Conservation (phyloP, 2,888 invertebrate species). For the Scaptomyza tumidula region DNA sequence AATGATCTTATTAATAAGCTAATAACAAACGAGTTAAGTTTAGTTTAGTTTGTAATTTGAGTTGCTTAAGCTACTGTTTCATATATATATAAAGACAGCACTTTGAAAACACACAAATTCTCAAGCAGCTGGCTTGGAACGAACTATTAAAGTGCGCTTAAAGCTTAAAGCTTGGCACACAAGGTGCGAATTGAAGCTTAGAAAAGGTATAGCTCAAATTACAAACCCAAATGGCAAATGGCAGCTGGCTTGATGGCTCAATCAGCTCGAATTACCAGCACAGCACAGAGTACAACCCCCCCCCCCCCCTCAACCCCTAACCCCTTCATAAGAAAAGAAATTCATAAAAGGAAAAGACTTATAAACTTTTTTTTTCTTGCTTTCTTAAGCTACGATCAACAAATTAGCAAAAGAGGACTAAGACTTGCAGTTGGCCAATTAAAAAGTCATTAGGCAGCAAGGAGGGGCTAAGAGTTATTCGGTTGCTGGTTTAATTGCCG, state of each 20-base stretch:
- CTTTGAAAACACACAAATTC: background rate
- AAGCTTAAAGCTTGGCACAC: conserved; percentile 6
- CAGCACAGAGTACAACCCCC: background rate
- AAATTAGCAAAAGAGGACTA: conserved; percentile 52
- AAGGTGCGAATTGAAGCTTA: conserved; percentile 69
- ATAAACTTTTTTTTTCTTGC: no score
- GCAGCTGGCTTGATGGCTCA: conserved; percentile 63
- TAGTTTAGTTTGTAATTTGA: conserved; percentile 39
- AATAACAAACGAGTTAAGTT: background rate
- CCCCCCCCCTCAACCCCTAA: background rate
- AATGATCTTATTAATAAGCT: background rate
- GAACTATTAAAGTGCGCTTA: background rate
- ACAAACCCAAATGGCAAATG: conserved; percentile 31
- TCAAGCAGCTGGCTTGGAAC: conserved; percentile 23
- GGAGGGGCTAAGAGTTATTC: conserved; percentile 24
- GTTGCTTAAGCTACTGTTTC: conserved; percentile 31
- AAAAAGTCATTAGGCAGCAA: conserved; percentile 71
- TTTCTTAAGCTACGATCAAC: conserved; percentile 51
- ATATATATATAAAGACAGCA: no score
- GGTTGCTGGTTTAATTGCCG: conserved; percentile 70
- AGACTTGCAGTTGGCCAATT: conserved; percentile 52
- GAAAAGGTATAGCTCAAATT: conserved; percentile 59
- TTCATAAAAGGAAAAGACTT: no score
- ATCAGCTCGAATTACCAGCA: conserved; percentile 68
- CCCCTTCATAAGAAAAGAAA: conserved; percentile 7